Base-by-base conservation (phyloP, 2,113 vertebrate species). In the Cyrtonyx montezumae region DNA sequence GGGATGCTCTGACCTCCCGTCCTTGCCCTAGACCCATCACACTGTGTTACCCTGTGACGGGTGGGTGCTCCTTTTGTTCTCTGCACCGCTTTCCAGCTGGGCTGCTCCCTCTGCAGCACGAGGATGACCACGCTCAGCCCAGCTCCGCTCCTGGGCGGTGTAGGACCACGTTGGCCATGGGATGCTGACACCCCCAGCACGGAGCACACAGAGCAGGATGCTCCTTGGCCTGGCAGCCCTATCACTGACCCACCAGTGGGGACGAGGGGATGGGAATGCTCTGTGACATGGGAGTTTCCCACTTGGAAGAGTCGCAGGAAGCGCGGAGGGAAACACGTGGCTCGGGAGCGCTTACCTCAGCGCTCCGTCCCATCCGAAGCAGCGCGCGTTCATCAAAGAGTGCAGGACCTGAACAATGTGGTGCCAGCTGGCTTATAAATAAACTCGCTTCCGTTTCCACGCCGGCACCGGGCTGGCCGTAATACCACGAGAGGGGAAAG, bases 211-310 rank as follows among this genome's bases (percentile, higher is more conserved):
- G 59, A 22, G 10, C 23, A 26, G 22, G 23, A 11, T 11, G 36
- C 34, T 30, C 40, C 48, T 36, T 11, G 46, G 5, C 1, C 0
- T 11, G 79, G 48, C 26, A 9, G 32, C 25, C 68, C 55, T 0
- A 0, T 49, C 48, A 0, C 67, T 42, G 66, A 30, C 14, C 46
- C 15, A 67, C 21, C 51, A 51, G 9, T 40, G 79, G 74, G 68
- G 79, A 43, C 59, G 4, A 11, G 6, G 62, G 49, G 61, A 34
- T 48, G 74, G 94, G 76, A 93, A 67, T 75, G 84, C 89, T 88
- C 34, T 82, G 93, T 81, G 79, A 96, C 94, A 84, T 91, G 94
- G 95, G 96, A 95, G 94, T 96, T 95, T 96, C 94, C 96, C 89
- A 77, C 51, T 63, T 93, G 96, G 93, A 94, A 96, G 92, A 91